Conservation (phyloP, 2,888 invertebrate genomes). For the Eristalis tenax region DNA sequence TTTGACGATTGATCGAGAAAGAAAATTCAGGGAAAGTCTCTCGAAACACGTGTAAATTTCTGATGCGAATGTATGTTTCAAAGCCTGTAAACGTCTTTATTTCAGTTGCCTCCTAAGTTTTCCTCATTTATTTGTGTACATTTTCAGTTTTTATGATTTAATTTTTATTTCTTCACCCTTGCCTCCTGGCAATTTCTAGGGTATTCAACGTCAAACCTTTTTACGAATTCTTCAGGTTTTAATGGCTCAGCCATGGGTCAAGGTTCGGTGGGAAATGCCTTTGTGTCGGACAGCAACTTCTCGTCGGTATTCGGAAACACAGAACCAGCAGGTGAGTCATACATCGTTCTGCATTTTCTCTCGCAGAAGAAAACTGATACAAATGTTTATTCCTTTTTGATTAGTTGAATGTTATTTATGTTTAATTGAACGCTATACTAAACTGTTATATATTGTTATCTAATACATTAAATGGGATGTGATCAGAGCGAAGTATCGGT, state of each 20-base stretch:
- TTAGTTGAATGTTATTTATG: conserved; percentile 69
- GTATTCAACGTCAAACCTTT: conserved; percentile 63
- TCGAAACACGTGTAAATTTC: too few relatives aligned
- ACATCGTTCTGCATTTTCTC: conserved; percentile 24
- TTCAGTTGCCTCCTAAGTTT: conserved; percentile 57
- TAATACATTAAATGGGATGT: conserved; percentile 45
- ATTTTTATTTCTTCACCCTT: conserved; percentile 37
- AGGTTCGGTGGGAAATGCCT: conserved; percentile 83
- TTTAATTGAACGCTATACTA: conserved; percentile 53
- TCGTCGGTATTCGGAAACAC: conserved; percentile 92
- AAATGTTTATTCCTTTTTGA: conserved; percentile 34
- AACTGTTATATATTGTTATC: conserved; percentile 23
- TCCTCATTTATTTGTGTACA: conserved; percentile 43
- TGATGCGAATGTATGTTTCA: conserved; percentile 67
- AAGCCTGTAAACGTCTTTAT: conserved; percentile 64
- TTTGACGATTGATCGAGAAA: too few relatives aligned
- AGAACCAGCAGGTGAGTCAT: conserved; percentile 86
- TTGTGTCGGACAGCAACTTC: conserved; percentile 94
- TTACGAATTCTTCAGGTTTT: conserved; percentile 79
- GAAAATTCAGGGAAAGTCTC: too few relatives aligned
- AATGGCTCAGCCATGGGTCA: conserved; percentile 80
- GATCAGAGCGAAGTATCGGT: conserved; percentile 11
- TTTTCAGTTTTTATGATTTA: conserved; percentile 23
- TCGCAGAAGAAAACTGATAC: conserved; percentile 14
- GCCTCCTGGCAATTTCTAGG: conserved; percentile 34